Percentiles rank a stretch among this genome's conserved stretches.
These are phyloP conservation scores for Lagenorhynchus albirostris DNA, from an alignment of 2,113 vertebrate species.

Conservation along the genomic window DNA sequence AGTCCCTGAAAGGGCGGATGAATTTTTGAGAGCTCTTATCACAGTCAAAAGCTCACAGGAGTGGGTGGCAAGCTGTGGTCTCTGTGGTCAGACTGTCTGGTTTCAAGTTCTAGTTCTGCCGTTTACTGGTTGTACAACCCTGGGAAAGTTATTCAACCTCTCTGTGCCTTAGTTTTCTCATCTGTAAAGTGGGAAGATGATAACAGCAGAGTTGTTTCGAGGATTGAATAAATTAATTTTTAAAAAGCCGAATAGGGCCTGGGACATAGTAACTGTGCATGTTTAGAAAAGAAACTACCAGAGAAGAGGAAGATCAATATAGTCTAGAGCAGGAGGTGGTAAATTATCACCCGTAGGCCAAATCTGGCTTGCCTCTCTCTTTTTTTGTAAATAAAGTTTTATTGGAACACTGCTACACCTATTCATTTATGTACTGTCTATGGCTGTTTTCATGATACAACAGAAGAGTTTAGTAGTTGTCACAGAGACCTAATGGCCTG, in stretches of 20 bases:
- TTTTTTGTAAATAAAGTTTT: conserved; percentile 45
- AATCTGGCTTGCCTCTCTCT: background rate
- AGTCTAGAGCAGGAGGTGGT: background rate
- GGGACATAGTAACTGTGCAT: background rate
- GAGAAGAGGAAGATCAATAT: background rate
- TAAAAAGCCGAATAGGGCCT: background rate
- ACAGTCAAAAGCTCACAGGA: background rate
- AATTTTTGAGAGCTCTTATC: background rate
- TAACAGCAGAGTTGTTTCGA: background rate
- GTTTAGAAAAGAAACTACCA: background rate
- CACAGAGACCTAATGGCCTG: background rate
- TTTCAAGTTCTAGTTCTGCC: background rate
- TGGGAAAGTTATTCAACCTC: background rate
- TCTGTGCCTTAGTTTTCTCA: background rate
- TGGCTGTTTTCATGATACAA: background rate
- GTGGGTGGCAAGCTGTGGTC: background rate
- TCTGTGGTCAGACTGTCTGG: background rate
- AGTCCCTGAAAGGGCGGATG: background rate
- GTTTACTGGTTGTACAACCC: background rate
- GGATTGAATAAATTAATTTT: background rate
- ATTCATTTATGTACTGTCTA: background rate
- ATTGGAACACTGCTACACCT: background rate
- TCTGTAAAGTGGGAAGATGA: background rate
- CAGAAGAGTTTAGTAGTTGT: background rate
- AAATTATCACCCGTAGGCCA: background rate